Evolutionary conservation across 2,888 invertebrate species (phyloP).

Genomic region (Augiades crinisus): DNA sequence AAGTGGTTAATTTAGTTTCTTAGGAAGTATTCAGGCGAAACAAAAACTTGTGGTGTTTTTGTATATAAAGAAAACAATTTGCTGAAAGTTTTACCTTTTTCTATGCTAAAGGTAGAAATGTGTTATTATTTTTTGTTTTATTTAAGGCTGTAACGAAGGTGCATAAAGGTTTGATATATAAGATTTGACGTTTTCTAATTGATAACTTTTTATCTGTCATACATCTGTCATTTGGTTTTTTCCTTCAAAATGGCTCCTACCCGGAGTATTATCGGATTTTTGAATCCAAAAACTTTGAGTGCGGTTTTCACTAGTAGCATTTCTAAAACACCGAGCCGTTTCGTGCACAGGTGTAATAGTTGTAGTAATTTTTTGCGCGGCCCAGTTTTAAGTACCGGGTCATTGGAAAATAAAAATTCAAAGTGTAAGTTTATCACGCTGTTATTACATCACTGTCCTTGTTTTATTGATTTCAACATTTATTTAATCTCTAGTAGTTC

Average conservation of each 20-base stretch:
- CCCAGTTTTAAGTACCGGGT: constrained; percentile 50
- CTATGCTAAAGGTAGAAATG: too few relatives aligned
- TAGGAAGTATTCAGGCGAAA: too few relatives aligned
- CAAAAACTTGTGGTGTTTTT: too few relatives aligned
- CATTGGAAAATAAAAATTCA: constrained; percentile 59
- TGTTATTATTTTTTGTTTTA: too few relatives aligned
- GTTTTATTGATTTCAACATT: constrained; percentile 34
- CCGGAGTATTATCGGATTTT: constrained; percentile 82
- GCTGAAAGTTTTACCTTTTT: too few relatives aligned
- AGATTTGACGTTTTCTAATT: too few relatives aligned
- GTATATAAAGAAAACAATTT: too few relatives aligned
- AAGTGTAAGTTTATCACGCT: constrained; percentile 74
- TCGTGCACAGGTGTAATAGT: constrained; percentile 74
- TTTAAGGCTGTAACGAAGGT: too few relatives aligned
- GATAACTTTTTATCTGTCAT: constrained; percentile 11
- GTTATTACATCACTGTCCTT: constrained; percentile 74
- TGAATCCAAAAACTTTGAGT: constrained; percentile 79
- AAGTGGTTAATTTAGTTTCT: too few relatives aligned
- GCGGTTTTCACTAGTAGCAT: constrained; percentile 72
- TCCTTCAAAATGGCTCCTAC: constrained; percentile 81
- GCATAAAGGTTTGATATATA: too few relatives aligned
- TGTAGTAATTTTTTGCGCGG: constrained; percentile 63
- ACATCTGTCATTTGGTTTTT: constrained; percentile 25
- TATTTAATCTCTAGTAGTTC: neutral
- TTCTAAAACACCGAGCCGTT: constrained; percentile 72